Percentiles rank a stretch among this genome's conserved stretches.
Evolutionary conservation across 2,888 invertebrate genomes (phyloP).

Genomic region (Lymantria dispar): DNA sequence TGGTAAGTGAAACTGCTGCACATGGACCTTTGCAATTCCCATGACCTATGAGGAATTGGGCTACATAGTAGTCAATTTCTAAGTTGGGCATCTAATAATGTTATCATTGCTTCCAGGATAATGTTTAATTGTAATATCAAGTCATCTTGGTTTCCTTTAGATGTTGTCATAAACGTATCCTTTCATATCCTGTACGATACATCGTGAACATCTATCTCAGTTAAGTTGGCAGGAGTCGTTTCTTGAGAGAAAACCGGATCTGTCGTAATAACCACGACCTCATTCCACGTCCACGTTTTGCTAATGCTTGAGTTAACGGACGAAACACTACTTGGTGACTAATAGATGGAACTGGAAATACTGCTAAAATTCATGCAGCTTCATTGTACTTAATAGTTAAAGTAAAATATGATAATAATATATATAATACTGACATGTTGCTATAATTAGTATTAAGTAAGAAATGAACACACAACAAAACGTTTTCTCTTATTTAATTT

Average conservation of each 20-base stretch:
- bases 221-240: slow-evolving; percentile 58
- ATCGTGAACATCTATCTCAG: slow-evolving; percentile 55
- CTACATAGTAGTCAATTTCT: no score
- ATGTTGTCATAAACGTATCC: slow-evolving; percentile 2
- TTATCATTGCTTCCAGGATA: background rate
- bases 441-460: background rate
- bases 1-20: no score
- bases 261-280: background rate
- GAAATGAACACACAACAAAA: no score
- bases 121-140: background rate
- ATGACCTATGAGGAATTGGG: no score
- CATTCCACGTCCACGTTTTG: slow-evolving; percentile 17
- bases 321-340: slow-evolving; percentile 37
- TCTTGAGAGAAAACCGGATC: slow-evolving; percentile 11
- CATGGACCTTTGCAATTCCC: no score
- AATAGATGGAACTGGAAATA: slow-evolving; percentile 24
- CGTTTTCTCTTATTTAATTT: no score
- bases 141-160: slow-evolving; percentile 11
- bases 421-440: background rate
- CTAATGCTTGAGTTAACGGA: slow-evolving; percentile 49
- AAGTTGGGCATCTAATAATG: slow-evolving; percentile 1
- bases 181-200: slow-evolving; percentile 35
- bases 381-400: slow-evolving; percentile 4
- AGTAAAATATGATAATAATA: background rate
- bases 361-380: slow-evolving; percentile 21